A percentile compares a stretch with the other conserved stretches of the same genome.
Evolutionary conservation across 2,797 vertebrate genomes (phyloP).

Genomic region (Denticeps clupeoides): DNA sequence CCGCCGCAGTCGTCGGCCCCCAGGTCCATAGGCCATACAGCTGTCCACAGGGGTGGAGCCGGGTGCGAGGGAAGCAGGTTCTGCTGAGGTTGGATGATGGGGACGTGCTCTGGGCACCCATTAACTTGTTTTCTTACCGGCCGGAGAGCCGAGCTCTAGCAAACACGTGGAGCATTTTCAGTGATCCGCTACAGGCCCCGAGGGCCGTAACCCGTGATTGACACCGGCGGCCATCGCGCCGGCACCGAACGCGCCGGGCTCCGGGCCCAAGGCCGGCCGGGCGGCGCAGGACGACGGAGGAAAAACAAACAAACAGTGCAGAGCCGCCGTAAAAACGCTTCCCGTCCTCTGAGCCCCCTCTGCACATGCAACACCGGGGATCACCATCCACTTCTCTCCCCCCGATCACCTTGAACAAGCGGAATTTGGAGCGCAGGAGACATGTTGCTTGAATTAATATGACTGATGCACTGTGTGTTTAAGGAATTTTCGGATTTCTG

Average conservation of each 20-base stretch:
- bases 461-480: constrained; percentile 14
- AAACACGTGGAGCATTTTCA: constrained; percentile 18
- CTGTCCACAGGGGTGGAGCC: too few species aligned
- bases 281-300: constrained; percentile 2
- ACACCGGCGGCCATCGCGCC: constrained; percentile 1
- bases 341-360: constrained; percentile 11
- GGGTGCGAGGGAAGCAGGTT: background rate
- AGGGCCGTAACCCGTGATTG: constrained; percentile 19
- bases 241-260: background rate
- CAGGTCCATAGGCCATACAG: too few species aligned
- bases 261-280: background rate
- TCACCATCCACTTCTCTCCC: constrained; percentile 6
- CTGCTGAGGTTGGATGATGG: background rate
- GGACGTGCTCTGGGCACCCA: constrained; percentile 20
- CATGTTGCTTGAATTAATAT: background rate
- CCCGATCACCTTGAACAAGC: constrained; percentile 1
- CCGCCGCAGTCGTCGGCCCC: too few species aligned
- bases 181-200: constrained; percentile 3
- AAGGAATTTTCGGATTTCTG: constrained; percentile 21
- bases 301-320: constrained; percentile 23
- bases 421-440: background rate
- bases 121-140: constrained; percentile 29
- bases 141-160: constrained; percentile 14
- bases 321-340: constrained; percentile 12
- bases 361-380: constrained; percentile 17